These are phyloP conservation scores for Zosterops hypoxanthus DNA, from an alignment of 2,113 vertebrate genomes.

Conservation along the genomic window DNA sequence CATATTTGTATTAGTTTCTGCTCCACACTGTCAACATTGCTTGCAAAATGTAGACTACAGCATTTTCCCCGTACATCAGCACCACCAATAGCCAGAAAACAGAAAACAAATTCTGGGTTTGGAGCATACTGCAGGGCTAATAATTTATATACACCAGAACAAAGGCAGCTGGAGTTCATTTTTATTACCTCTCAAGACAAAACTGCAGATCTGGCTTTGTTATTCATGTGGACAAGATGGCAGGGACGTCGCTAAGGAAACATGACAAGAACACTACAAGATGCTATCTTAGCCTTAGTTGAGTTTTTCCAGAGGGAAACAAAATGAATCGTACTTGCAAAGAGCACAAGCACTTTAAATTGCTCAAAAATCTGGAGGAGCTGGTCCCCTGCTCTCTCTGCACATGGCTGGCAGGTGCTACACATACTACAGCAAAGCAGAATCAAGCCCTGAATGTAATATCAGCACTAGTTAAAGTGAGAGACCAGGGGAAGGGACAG, in stretches of 20 bases:
- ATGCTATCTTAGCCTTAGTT: not conserved
- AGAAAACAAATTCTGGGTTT: slow-evolving; percentile 13
- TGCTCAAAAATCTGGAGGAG: not conserved
- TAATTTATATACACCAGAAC: slow-evolving; percentile 20
- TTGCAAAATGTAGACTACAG: slow-evolving; percentile 13
- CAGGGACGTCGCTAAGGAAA: not conserved
- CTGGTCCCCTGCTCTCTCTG: not conserved
- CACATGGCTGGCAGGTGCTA: not conserved
- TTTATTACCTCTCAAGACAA: slow-evolving; percentile 47
- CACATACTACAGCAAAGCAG: not conserved
- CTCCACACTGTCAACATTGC: slow-evolving; percentile 15
- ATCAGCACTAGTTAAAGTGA: not conserved
- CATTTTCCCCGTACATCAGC: slow-evolving; percentile 50
- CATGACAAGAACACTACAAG: not conserved
- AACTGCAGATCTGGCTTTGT: slow-evolving; percentile 49
- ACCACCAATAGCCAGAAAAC: slow-evolving; percentile 66
- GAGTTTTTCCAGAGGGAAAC: slow-evolving; percentile 37
- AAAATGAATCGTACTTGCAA: not conserved
- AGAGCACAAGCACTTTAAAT: not conserved
- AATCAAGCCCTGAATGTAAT: not conserved
- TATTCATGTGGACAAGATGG: slow-evolving; percentile 29
- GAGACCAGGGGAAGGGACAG: not conserved
- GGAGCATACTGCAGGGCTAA: not conserved
- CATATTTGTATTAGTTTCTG: slow-evolving; percentile 60
- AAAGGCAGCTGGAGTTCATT: slow-evolving; percentile 55